A percentile compares a stretch with the other conserved stretches of the same genome.
phyloP scores from a whole-genome alignment of 2,888 invertebrate species.

The Plebejus melissa region DNA sequence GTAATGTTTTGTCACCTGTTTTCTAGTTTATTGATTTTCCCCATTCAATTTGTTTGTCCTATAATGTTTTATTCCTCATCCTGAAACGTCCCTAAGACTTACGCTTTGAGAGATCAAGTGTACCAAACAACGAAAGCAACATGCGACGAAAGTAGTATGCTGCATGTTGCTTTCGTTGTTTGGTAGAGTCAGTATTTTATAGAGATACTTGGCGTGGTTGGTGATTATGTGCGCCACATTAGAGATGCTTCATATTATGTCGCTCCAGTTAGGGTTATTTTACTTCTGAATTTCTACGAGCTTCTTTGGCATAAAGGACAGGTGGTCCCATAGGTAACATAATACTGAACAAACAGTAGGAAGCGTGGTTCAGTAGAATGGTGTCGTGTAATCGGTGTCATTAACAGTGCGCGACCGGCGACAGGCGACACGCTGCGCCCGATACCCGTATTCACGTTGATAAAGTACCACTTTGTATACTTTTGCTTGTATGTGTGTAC shows the following conservation, averaged over 20 bases:
- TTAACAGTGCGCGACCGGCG: neutral
- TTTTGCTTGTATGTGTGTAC: too few species aligned
- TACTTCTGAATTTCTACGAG: neutral
- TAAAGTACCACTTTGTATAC: neutral
- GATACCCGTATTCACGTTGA: neutral
- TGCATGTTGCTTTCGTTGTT: neutral
- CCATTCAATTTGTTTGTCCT: too few species aligned
- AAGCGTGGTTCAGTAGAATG: slow-evolving; percentile 13
- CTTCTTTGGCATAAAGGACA: neutral
- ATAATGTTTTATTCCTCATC: too few species aligned
- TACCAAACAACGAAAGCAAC: too few species aligned
- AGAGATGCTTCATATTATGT: neutral
- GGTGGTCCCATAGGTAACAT: neutral
- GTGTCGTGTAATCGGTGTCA: slow-evolving; percentile 7
- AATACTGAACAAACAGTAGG: neutral
- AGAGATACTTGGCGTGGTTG: too few species aligned
- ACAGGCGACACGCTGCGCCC: neutral
- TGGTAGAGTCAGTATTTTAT: neutral
- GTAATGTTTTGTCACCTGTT: neutral
- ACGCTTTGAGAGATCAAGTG: too few species aligned
- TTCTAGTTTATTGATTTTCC: neutral
- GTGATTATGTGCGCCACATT: neutral
- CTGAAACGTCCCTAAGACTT: too few species aligned
- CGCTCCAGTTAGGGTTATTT: neutral
- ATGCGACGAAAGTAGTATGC: too few species aligned